These are phyloP conservation scores for Mastacembelus armatus DNA, from an alignment of 2,797 vertebrate species.

Conservation along the genomic window DNA sequence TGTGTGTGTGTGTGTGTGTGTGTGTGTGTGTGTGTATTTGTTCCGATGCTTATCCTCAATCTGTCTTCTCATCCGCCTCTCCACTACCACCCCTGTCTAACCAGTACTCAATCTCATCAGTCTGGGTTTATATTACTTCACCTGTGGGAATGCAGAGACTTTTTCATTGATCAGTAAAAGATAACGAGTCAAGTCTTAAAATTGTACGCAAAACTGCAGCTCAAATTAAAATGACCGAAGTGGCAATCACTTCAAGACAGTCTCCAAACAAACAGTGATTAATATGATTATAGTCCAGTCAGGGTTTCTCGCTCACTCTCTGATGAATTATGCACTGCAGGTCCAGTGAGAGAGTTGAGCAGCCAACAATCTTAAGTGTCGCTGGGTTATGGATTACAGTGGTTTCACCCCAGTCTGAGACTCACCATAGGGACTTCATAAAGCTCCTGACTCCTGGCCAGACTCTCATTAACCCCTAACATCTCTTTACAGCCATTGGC, in stretches of 20 bases:
- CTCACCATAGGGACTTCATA: slow-evolving; percentile 77
- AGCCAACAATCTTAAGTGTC: slow-evolving; percentile 68
- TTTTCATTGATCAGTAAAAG: slow-evolving; percentile 6
- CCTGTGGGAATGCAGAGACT: slow-evolving; percentile 9
- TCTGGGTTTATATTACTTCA: slow-evolving; percentile 12
- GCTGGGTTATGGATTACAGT: slow-evolving; percentile 74
- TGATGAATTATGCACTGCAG: slow-evolving; percentile 48
- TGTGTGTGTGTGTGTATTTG: background rate
- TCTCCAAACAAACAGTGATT: slow-evolving; percentile 36
- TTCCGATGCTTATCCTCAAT: slow-evolving; percentile 15
- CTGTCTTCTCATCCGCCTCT: slow-evolving; percentile 23
- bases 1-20: background rate
- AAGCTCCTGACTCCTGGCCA: slow-evolving; percentile 74
- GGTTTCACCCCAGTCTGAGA: slow-evolving; percentile 65
- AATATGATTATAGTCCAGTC: slow-evolving; percentile 23
- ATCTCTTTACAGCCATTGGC: slow-evolving; percentile 72
- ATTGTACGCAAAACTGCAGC: background rate
- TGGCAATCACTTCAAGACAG: slow-evolving; percentile 15
- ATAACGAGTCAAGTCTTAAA: slow-evolving; percentile 39
- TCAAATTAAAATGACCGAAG: slow-evolving; percentile 31
- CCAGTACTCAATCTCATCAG: slow-evolving; percentile 32
- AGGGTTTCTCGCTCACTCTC: slow-evolving; percentile 10
- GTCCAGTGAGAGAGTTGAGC: slow-evolving; percentile 44
- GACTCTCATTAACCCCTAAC: slow-evolving; percentile 66
- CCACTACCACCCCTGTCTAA: slow-evolving; percentile 1